A percentile compares a stretch with the other conserved stretches of the same genome.
Evolutionary conservation across 2,797 vertebrate species (phyloP).

Genomic region (Nothura maculosa): DNA sequence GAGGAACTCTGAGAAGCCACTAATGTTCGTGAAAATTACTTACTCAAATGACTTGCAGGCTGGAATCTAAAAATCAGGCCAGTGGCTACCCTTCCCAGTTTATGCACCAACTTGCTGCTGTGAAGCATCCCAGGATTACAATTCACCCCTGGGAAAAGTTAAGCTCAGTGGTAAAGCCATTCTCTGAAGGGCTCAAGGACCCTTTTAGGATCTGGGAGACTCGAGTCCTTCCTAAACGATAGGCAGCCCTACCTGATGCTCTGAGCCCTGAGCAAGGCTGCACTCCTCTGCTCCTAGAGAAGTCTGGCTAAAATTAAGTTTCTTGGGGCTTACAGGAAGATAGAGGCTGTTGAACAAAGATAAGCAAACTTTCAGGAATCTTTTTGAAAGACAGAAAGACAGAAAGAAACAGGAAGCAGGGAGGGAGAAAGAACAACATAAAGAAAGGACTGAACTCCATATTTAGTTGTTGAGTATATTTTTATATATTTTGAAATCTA

Average conservation of each 20-base stretch:
- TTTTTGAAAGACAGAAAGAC: background rate
- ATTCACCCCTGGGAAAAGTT: background rate
- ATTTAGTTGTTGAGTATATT: background rate
- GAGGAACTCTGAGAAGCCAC: accelerated
- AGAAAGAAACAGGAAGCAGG: background rate
- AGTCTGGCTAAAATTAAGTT: background rate
- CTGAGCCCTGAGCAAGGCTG: background rate
- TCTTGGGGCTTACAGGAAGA: background rate
- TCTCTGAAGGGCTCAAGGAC: background rate
- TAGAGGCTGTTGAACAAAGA: background rate
- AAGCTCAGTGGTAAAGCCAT: background rate
- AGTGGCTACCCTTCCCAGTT: background rate
- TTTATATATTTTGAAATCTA: background rate
- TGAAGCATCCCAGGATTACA: background rate
- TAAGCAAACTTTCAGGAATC: background rate
- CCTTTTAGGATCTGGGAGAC: background rate
- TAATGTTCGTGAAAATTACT: background rate
- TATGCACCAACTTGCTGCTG: background rate
- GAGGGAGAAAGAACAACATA: background rate
- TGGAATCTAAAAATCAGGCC: background rate
- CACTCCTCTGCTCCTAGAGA: background rate
- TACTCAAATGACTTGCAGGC: accelerated
- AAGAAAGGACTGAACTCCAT: background rate
- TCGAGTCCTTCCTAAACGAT: background rate
- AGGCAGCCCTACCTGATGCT: background rate